These are phyloP conservation scores for Leucoma salicis DNA, from an alignment of 2,888 invertebrate species.

Conservation along the genomic window DNA sequence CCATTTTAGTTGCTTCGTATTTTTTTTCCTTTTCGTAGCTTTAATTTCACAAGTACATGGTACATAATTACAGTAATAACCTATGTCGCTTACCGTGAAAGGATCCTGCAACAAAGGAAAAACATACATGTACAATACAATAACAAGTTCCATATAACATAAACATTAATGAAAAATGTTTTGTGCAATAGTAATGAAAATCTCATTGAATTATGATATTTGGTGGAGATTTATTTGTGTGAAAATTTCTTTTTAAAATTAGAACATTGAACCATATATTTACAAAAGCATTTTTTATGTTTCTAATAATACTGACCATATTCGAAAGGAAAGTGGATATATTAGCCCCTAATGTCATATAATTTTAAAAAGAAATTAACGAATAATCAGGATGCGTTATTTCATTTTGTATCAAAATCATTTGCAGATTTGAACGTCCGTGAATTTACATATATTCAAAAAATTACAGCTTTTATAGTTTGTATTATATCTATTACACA, in stretches of 20 bases:
- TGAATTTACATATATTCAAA: no score
- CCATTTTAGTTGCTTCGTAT: no score
- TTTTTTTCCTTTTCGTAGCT: slow-evolving; percentile 12
- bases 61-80: slow-evolving; percentile 2
- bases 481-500: no score
- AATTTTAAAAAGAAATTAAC: slow-evolving; percentile 20
- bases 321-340: slow-evolving; percentile 17
- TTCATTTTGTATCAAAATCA: slow-evolving; percentile 17
- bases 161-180: no score
- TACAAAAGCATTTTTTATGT: not conserved
- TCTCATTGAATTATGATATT: no score
- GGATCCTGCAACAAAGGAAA: slow-evolving; percentile 84
- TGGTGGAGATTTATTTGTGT: no score
- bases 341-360: slow-evolving; percentile 22
- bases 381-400: slow-evolving; percentile 8
- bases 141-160: no score
- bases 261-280: no score
- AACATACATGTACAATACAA: no score
- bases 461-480: no score
- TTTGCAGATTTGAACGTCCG: slow-evolving; percentile 11
- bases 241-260: no score
- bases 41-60: slow-evolving; percentile 13
- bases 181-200: no score
- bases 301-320: not conserved
- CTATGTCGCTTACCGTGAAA: slow-evolving; percentile 78